Evolutionary conservation across 2,888 invertebrate species (phyloP), one percentile per base, ranked within the genome.

Genomic region (Xestoiulus laeticollis): DNA sequence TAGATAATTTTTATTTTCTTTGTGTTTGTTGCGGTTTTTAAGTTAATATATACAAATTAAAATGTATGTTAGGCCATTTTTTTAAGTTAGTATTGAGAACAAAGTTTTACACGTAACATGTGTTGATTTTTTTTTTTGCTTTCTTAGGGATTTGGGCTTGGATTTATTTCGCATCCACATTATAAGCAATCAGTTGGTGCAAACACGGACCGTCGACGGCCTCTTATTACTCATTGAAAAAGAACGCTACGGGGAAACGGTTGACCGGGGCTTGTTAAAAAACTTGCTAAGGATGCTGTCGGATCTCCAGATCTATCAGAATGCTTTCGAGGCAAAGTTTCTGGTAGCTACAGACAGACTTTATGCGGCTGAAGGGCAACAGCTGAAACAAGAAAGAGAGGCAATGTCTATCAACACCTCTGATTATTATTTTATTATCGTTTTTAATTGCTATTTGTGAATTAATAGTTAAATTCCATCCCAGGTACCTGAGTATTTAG

Each of bases 281-380:
- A 98, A 97, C 89, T 93, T 99, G 87, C 94, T 99, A 48, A 94
- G 99, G 90, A 99, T 99, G 99, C 94, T 99, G 88, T 97, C 98
- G 32, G 99, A 98, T 92, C 93, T 99, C 89, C 98, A 99, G 93
- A 97, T 98, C 90, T 98, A 98, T 92, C 95, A 96, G 91, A 96
- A 96, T 90, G 96, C 96, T 30, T 97, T 97, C 92, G 97, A 97
- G 93, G 95, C 95, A 89, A 97, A 96, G 94, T 98, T 99, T 93
- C 93, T 99, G 86, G 94, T 95, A 91, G 97, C 98, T 0, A 99
- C 99, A 19, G 98, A 99, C 92, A 94, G 96, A 89, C 93, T 99
- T 88, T 99, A 99, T 93, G 96, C 96, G 88, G 95, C 96, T 0
- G 99, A 99, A 92, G 99, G 98, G 6, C 97, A 97, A 92, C 94